Conservation (phyloP, 2,113 vertebrate species). For the Etheostoma spectabile region DNA sequence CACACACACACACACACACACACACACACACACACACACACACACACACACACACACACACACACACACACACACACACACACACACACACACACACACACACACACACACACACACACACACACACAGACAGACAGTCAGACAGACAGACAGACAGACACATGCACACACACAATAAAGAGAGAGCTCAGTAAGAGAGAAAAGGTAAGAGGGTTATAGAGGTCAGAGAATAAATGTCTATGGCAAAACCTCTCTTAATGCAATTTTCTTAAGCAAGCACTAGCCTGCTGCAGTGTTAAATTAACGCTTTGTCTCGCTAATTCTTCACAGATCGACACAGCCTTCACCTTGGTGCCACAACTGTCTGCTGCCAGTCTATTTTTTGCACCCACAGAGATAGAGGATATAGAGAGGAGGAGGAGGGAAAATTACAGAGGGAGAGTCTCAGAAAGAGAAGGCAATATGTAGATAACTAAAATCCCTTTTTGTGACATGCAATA, state of each 20-base stretch:
- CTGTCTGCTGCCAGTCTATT: slow-evolving; percentile 27
- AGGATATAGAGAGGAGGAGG: slow-evolving; percentile 9
- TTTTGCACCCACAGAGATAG: slow-evolving; percentile 22
- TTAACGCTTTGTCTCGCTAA: slow-evolving; percentile 58
- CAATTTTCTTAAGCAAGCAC: slow-evolving; percentile 24
- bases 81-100: slow-evolving; percentile 17
- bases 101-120: slow-evolving; percentile 24
- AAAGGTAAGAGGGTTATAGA: slow-evolving; percentile 55
- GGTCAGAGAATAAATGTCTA: slow-evolving; percentile 43
- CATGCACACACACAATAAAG: slow-evolving; percentile 29
- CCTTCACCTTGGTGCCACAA: slow-evolving; percentile 49
- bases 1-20: neutral
- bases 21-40: neutral
- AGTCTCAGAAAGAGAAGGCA: slow-evolving; percentile 24
- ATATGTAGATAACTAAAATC: slow-evolving; percentile 64
- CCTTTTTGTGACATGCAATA: slow-evolving; percentile 70
- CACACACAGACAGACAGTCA: neutral
- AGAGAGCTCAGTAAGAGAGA: slow-evolving; percentile 21
- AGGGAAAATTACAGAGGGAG: slow-evolving; percentile 31
- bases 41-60: slow-evolving; percentile 40
- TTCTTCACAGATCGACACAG: slow-evolving; percentile 47
- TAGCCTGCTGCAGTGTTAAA: slow-evolving; percentile 53
- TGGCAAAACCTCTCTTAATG: slow-evolving; percentile 56
- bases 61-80: slow-evolving; percentile 1
- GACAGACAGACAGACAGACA: neutral